Conservation (phyloP, 1,140 invertebrate genomes). For the Panagrolaimus sp. region DNA sequence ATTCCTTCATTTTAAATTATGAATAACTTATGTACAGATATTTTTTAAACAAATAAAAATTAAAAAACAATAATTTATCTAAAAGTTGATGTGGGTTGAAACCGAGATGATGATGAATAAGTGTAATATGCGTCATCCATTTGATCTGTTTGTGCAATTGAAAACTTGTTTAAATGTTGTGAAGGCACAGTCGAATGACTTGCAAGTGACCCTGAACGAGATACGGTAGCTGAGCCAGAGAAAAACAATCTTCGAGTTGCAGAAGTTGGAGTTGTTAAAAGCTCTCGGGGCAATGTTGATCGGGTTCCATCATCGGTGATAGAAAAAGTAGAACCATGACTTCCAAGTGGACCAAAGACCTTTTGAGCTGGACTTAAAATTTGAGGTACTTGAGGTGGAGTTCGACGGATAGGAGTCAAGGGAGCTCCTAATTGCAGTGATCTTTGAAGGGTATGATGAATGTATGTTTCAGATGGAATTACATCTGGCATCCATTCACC, state of each 20-base stretch:
- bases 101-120: conserved; percentile 15
- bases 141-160: background rate
- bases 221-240: conserved; percentile 1
- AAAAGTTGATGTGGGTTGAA: conserved; percentile 5
- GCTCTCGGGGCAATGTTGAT: background rate
- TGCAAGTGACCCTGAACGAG: background rate
- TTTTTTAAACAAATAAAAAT: background rate
- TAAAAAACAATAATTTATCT: background rate
- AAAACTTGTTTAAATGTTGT: background rate
- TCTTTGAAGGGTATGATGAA: conserved; percentile 45
- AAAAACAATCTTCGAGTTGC: background rate
- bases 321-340: background rate
- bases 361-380: conserved; percentile 15
- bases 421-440: conserved; percentile 34
- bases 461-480: conserved; percentile 31
- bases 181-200: background rate
- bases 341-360: background rate
- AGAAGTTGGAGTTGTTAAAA: conserved; percentile 3
- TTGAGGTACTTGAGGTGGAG: conserved; percentile 2
- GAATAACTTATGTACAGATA: no score
- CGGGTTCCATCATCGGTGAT: background rate
- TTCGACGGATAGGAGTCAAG: background rate
- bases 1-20: no score
- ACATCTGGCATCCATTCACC: conserved; percentile 46
- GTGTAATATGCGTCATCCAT: conserved; percentile 10